phyloP scores from a whole-genome alignment of 2,888 invertebrate species.

The Julus scanicus region DNA sequence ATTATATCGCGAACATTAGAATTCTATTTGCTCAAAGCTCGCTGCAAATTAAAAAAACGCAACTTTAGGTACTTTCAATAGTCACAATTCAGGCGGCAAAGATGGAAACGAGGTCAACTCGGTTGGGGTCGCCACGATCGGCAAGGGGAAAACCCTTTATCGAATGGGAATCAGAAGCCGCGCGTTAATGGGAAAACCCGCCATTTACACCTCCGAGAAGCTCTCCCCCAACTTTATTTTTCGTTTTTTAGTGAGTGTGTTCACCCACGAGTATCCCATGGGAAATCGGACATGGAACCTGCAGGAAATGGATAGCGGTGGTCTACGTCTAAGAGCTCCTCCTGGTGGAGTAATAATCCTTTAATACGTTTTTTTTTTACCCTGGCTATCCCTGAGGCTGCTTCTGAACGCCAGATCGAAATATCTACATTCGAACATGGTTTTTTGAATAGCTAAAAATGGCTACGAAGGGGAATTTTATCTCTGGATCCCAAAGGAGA shows the following conservation, averaged over 20 bases:
- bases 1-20: not conserved
- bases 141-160: not conserved
- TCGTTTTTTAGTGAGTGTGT: not conserved
- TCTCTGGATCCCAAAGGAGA: not conserved
- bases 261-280: not conserved
- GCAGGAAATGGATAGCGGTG: not conserved
- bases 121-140: not conserved
- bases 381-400: not conserved
- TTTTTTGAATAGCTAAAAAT: not conserved
- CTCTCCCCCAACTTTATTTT: not conserved
- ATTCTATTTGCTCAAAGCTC: not conserved
- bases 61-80: too few species aligned
- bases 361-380: constrained; percentile 15
- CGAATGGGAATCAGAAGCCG: constrained; percentile 1
- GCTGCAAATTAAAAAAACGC: constrained; percentile 7
- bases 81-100: too few species aligned
- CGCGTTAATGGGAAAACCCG: not conserved
- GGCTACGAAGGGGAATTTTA: constrained; percentile 16
- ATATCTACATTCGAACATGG: not conserved
- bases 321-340: too few species aligned
- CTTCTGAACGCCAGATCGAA: not conserved
- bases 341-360: not conserved
- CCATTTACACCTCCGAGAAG: not conserved
- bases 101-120: too few species aligned
- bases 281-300: not conserved